These are phyloP conservation scores for Colletes gigas DNA, from an alignment of 1,140 invertebrate genomes.

Conservation along the genomic window DNA sequence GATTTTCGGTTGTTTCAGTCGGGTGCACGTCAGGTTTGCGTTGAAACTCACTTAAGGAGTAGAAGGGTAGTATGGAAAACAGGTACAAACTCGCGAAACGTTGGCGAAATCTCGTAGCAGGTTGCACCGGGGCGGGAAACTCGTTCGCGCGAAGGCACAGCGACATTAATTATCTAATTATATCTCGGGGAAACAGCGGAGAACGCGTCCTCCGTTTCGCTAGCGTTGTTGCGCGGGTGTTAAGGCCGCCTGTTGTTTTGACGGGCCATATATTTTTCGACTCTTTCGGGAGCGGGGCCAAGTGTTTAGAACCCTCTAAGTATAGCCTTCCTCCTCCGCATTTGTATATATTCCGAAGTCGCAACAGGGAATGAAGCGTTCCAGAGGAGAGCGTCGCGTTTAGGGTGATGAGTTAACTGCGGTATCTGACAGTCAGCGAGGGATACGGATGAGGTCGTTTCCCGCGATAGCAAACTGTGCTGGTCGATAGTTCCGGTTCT, in stretches of 20 bases:
- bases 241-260: slow-evolving; percentile 62
- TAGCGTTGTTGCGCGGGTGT: slow-evolving; percentile 57
- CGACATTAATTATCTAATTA: slow-evolving; percentile 54
- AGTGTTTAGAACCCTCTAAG: slow-evolving; percentile 69
- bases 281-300: slow-evolving; percentile 69
- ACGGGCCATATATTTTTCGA: slow-evolving; percentile 71
- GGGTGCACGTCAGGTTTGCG: background rate
- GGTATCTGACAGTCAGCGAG: background rate
- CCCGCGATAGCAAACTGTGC: background rate
- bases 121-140: background rate
- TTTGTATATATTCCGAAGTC: slow-evolving; percentile 19
- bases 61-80: background rate
- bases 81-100: background rate
- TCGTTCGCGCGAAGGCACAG: background rate
- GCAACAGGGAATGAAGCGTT: slow-evolving; percentile 36
- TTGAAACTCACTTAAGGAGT: background rate
- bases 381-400: slow-evolving; percentile 39
- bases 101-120: slow-evolving; percentile 2
- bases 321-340: slow-evolving; percentile 57
- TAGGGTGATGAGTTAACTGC: slow-evolving; percentile 3
- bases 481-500: background rate
- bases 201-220: slow-evolving; percentile 26
- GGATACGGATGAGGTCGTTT: background rate
- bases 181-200: slow-evolving; percentile 21
- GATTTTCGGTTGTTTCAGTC: no score